Conservation (phyloP, 2,888 invertebrate genomes). For the Lithodes maja region DNA sequence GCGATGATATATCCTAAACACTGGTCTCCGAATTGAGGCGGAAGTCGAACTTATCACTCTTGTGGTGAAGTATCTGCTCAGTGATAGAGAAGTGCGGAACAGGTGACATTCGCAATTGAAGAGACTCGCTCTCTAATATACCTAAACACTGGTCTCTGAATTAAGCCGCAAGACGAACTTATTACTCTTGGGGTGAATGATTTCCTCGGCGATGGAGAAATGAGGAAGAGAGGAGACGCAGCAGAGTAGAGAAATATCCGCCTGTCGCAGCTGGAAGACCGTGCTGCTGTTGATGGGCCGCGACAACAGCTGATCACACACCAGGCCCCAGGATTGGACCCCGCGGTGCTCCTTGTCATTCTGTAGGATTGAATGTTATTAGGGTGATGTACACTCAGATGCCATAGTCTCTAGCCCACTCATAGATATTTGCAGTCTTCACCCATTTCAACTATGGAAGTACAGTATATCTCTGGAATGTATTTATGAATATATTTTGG, state of each 20-base stretch:
- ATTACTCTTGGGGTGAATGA: conserved; percentile 96
- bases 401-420: too few relatives aligned
- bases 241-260: conserved; percentile 93
- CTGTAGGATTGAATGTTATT: conserved; percentile 71
- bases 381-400: too few relatives aligned
- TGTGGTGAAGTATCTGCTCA: conserved; percentile 97
- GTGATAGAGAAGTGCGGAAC: conserved; percentile 93
- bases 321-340: conserved; percentile 96
- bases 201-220: conserved; percentile 95
- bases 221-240: conserved; percentile 91
- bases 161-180: conserved; percentile 95
- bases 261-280: conserved; percentile 93
- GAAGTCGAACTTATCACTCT: conserved; percentile 76
- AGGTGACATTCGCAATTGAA: neutral
- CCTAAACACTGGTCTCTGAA: conserved; percentile 95
- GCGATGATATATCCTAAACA: neutral
- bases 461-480: too few relatives aligned
- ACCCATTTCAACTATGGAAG: too few relatives aligned
- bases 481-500: too few relatives aligned
- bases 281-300: conserved; percentile 88
- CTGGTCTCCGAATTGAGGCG: conserved; percentile 9
- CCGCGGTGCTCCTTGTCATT: conserved; percentile 87
- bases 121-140: neutral
- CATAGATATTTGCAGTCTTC: too few relatives aligned
- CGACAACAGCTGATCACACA: conserved; percentile 93